Evolutionary conservation across 1,140 invertebrate species (phyloP), one percentile per base, ranked within the genome.

Genomic region (Nixonia krombeini): DNA sequence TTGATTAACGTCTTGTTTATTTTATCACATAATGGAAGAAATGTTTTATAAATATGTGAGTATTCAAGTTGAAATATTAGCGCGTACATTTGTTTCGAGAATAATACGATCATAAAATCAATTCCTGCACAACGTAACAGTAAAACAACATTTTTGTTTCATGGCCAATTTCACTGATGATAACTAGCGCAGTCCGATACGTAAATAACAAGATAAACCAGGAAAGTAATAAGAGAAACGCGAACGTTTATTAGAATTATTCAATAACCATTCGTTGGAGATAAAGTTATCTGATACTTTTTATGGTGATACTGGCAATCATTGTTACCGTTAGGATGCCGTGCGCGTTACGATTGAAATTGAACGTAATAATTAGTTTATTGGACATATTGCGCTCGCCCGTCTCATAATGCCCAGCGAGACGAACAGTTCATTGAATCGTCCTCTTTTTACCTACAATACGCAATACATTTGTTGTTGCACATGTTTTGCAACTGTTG

Each of bases 341-440:
- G 38, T 10, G 23, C 31, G 13, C 13, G 21, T 44, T 45, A 28
- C 12, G 26, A 55, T 49, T 62, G 58, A 49, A 63, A 52, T 55
- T 50, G 59, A 63, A 63, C 41, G 46, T 23, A 38, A 45, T 56
- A 63, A 63, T 63, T 55, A 63, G 51, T 50, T 55, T 63, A 45
- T 29, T 37, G n/a, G 31, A 41, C 16, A 31, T 23, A 45, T 44
- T 51, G 45, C 37, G 13, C 12, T 1, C 45, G 55, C 55, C 50
- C 44, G 12, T 17, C 2, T 41, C 17, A 17, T 1, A 29, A 25
- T 25, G 4, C 23, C 4, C 8, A 25, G 8, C 8, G 23, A 25
- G 23, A 25, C 4, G 8, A 25, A 25, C 4, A n/a, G n/a, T n/a
- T n/a, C n/a, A n/a, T n/a, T n/a, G n/a, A n/a, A n/a, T n/a, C n/a